A percentile compares a stretch with the other conserved stretches of the same genome.
phyloP scores from a whole-genome alignment of 2,888 invertebrate species.

The Xylophagus ater region DNA sequence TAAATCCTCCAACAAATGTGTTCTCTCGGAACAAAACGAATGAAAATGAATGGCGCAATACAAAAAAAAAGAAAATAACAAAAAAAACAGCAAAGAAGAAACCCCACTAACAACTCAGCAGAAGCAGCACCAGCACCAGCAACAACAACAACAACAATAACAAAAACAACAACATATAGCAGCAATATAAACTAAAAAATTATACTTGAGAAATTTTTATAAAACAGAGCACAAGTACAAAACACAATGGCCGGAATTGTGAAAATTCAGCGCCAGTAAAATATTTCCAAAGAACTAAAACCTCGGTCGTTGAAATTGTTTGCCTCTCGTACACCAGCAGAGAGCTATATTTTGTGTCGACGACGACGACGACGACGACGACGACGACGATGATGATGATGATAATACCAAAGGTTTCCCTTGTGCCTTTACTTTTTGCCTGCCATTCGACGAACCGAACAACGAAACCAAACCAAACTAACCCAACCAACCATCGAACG shows the following conservation, averaged over 20 bases:
- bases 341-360: not conserved
- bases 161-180: not conserved
- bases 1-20: too few species aligned
- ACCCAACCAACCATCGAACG: too few species aligned
- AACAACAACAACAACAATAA: not conserved
- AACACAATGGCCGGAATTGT: constrained; percentile 12
- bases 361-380: not conserved
- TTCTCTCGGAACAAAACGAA: too few species aligned
- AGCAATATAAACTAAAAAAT: not conserved
- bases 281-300: constrained; percentile 8
- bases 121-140: not conserved
- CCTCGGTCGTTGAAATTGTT: constrained; percentile 32
- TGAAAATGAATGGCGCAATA: too few species aligned
- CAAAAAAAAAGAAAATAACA: constrained; percentile 5
- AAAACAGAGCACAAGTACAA: not conserved
- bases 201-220: not conserved
- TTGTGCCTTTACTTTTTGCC: too few species aligned
- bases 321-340: constrained; percentile 30
- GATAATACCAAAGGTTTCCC: not conserved
- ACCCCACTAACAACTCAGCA: too few species aligned
- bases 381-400: not conserved
- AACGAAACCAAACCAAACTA: not conserved
- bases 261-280: constrained; percentile 10
- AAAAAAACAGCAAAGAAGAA: too few species aligned
- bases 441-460: too few species aligned